phyloP scores from a whole-genome alignment of 2,888 invertebrate genomes.

The Drosophila buzzatii region DNA sequence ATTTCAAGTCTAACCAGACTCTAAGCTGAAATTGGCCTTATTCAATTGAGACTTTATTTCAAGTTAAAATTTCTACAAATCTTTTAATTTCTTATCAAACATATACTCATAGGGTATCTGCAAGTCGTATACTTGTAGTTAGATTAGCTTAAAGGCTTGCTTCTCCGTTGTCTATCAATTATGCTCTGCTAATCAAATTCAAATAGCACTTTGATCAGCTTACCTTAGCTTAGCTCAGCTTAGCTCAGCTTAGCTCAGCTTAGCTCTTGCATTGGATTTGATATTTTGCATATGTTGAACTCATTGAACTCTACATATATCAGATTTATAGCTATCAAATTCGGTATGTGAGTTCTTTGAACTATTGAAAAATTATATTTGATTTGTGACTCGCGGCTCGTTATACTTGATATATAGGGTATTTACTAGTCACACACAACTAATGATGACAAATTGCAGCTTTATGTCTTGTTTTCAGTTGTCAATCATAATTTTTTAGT shows the following conservation, averaged over 20 bases:
- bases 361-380: background rate
- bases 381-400: too few species aligned
- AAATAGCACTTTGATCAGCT: background rate
- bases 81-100: background rate
- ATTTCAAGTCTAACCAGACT: background rate
- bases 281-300: constrained; percentile 2
- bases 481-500: background rate
- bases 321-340: background rate
- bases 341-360: background rate
- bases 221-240: background rate
- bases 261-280: background rate
- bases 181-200: background rate
- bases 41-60: background rate
- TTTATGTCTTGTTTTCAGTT: background rate
- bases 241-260: background rate
- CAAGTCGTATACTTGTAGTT: background rate
- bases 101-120: background rate
- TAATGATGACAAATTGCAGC: too few species aligned
- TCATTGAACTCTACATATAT: background rate
- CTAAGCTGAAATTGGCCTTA: background rate
- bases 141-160: background rate
- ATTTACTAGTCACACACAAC: background rate
- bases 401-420: background rate
- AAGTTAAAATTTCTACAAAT: background rate
- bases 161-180: background rate